Percentiles rank a stretch among this genome's conserved stretches.
phyloP scores from a whole-genome alignment of 2,797 vertebrate genomes.

The Anniella stebbinsi region DNA sequence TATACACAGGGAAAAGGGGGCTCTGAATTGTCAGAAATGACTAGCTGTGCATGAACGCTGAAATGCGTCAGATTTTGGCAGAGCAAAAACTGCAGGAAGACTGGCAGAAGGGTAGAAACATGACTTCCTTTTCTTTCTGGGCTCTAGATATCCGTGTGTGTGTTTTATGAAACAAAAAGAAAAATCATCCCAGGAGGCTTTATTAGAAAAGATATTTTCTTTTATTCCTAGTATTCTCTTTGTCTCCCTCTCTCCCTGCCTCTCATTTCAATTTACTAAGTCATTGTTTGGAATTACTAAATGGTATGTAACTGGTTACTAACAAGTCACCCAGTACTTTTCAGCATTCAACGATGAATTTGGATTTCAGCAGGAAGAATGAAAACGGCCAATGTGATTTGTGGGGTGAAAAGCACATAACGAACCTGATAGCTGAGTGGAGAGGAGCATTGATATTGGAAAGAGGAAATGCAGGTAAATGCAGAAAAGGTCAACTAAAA shows the following conservation, averaged over 20 bases:
- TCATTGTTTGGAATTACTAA: slow-evolving; percentile 2
- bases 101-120: slow-evolving; percentile 9
- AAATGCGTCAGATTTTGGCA: slow-evolving; percentile 58
- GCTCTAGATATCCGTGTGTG: slow-evolving; percentile 27
- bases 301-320: neutral
- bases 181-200: slow-evolving; percentile 24
- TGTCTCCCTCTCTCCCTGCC: neutral
- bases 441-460: neutral
- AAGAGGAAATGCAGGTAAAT: neutral
- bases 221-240: slow-evolving; percentile 17
- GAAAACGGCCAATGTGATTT: neutral
- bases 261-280: slow-evolving; percentile 26
- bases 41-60: slow-evolving; percentile 52
- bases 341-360: neutral
- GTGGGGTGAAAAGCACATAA: neutral
- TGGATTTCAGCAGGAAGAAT: neutral
- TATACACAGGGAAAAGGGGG: slow-evolving; percentile 51
- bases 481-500: too few relatives aligned
- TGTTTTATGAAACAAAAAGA: neutral
- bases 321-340: neutral
- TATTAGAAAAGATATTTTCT: slow-evolving; percentile 38
- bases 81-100: slow-evolving; percentile 49
- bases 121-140: neutral
- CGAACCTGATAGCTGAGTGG: neutral
- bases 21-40: slow-evolving; percentile 68